Base-by-base conservation (phyloP, 2,113 vertebrate genomes). In the Glareola pratincola region DNA sequence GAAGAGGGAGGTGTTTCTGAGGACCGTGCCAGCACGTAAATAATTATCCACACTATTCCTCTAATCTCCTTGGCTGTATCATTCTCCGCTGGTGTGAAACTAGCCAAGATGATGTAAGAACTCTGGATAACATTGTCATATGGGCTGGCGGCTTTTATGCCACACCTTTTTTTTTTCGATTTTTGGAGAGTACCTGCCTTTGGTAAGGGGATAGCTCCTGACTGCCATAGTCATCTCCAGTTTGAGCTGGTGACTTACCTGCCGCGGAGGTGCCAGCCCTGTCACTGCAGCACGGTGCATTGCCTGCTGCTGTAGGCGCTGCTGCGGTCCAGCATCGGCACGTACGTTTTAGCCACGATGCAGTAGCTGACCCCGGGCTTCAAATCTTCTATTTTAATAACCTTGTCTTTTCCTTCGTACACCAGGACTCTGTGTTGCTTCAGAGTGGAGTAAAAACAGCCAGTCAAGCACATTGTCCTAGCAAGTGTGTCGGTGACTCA, bases 351-450 rank as follows among this genome's bases (percentile, higher is more conserved):
- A 23, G 97, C 98, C 62, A 76, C 15, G 1, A 98, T 0, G 30
- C 98, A 98, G 91, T 97, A 98, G 56, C 85, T 88, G 59, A 96
- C 60, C 56, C 48, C 90, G 5, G 79, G 84, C 39, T 59, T 82
- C 82, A 98, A 34, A 43, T 84, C 80, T 96, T 95, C 48, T 63
- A 98, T 92, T 95, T 96, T 69, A 73, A 98, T 64, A 36, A 93
- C 13, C 47, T 95, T 97, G 12, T 77, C 67, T 56, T 86, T 54
- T 48, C 98, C 98, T 97, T 98, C 97, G 2, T 98, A 98, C 4
- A 96, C 90, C 81, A 94, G 89, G 59, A 39, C 54, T 60, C 91
- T 97, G 78, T 89, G 77, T 76, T 97, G 97, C 98, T 98, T 63
- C 30, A 77, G 47, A 36, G 37, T 0, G 8, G 37, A 82, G 51